phyloP scores from a whole-genome alignment of 2,797 vertebrate genomes.

The Hafferia zeledoni region DNA sequence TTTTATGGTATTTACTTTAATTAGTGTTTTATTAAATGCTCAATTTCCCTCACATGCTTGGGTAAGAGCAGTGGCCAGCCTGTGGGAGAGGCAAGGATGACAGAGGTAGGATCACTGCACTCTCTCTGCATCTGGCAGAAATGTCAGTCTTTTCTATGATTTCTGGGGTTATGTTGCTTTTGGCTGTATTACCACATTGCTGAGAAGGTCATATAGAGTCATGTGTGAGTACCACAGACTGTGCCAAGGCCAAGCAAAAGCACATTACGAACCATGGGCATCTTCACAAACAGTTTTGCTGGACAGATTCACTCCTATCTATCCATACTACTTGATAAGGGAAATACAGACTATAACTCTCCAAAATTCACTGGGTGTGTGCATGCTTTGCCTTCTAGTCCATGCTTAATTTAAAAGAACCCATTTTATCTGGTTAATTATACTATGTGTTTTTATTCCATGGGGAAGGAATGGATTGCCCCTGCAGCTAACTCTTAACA shows the following conservation, averaged over 20 bases:
- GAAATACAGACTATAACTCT: neutral
- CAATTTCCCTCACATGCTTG: slow-evolving; percentile 56
- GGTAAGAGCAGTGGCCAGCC: neutral
- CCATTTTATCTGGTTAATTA: neutral
- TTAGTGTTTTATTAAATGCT: slow-evolving; percentile 74
- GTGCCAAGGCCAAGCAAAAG: neutral
- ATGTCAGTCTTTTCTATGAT: neutral
- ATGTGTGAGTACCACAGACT: neutral
- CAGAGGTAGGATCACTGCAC: slow-evolving; percentile 5
- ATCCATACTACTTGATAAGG: neutral
- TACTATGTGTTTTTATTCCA: neutral
- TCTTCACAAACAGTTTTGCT: neutral
- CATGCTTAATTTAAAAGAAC: neutral
- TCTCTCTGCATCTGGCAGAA: neutral
- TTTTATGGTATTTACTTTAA: slow-evolving; percentile 79
- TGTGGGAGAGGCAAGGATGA: neutral
- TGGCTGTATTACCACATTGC: neutral
- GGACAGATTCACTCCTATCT: neutral
- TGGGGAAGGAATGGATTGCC: neutral
- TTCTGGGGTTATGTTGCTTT: neutral
- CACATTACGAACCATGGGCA: neutral
- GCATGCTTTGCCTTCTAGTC: neutral
- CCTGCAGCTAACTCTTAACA: neutral
- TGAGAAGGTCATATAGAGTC: neutral
- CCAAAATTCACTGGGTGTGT: neutral